These are phyloP conservation scores for Nasonovia ribisnigri DNA, from an alignment of 2,888 invertebrate genomes.

Conservation along the genomic window DNA sequence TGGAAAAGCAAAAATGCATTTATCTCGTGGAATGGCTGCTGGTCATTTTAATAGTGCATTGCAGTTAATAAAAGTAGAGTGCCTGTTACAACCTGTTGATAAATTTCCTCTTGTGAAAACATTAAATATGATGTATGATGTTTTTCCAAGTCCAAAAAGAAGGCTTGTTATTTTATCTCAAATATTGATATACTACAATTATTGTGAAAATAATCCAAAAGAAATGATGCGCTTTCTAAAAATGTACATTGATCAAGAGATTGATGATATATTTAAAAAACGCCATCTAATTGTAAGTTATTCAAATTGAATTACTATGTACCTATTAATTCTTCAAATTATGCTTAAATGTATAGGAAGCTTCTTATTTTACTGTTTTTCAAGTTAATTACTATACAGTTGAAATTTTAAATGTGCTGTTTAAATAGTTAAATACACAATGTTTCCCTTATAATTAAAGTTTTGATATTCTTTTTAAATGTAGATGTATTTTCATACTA, in stretches of 20 bases:
- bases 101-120: conserved; percentile 28
- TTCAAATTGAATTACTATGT: background rate
- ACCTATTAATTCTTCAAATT: background rate
- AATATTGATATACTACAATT: conserved; percentile 44
- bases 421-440: background rate
- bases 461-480: background rate
- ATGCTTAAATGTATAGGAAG: background rate
- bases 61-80: conserved; percentile 53
- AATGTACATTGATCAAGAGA: conserved; percentile 51
- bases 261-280: conserved; percentile 49
- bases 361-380: background rate
- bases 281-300: conserved; percentile 47
- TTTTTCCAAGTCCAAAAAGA: conserved; percentile 14
- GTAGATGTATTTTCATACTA: no score
- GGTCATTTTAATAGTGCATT: conserved; percentile 46
- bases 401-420: background rate
- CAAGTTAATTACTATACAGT: background rate
- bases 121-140: conserved; percentile 37
- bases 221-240: conserved; percentile 23
- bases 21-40: conserved; percentile 43
- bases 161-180: conserved; percentile 51
- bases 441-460: background rate
- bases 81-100: conserved; percentile 22
- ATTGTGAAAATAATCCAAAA: conserved; percentile 34
- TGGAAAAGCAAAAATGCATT: conserved; percentile 43